Percentiles rank a stretch among this genome's conserved stretches.
phyloP scores from a whole-genome alignment of 2,888 invertebrate species.

The Physocephala rufipes region DNA sequence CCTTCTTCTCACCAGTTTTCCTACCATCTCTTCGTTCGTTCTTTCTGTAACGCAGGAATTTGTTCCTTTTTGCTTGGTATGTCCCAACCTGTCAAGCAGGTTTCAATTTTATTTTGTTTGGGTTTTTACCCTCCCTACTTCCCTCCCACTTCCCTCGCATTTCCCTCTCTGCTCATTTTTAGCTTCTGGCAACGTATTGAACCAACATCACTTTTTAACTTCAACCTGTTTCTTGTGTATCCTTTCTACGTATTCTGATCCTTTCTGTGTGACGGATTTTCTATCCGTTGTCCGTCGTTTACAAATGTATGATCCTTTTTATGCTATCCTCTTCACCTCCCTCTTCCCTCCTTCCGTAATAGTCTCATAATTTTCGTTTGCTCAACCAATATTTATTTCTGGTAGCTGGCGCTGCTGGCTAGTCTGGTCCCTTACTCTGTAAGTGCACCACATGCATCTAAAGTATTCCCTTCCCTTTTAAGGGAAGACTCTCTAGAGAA shows the following conservation, averaged over 20 bases:
- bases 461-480: slow-evolving; percentile 47
- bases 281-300: background rate
- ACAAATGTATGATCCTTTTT: slow-evolving; percentile 16
- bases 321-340: background rate
- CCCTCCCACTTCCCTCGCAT: too few species aligned
- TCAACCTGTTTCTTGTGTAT: background rate
- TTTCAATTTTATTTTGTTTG: slow-evolving; percentile 12
- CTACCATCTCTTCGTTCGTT: background rate
- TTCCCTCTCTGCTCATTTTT: background rate
- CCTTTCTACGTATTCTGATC: background rate
- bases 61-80: background rate
- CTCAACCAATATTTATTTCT: slow-evolving; percentile 7
- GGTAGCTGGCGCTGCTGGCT: too few species aligned
- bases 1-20: background rate
- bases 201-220: background rate
- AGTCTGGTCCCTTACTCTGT: background rate
- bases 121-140: background rate
- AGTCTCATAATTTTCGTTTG: background rate
- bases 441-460: slow-evolving; percentile 48
- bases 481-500: slow-evolving; percentile 50
- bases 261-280: background rate
- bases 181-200: background rate
- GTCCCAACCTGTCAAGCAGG: slow-evolving; percentile 43
- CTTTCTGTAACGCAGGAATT: background rate
- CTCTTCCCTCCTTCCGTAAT: background rate